Conservation (phyloP, 2,888 invertebrate genomes). For the Euzetes globulus region DNA sequence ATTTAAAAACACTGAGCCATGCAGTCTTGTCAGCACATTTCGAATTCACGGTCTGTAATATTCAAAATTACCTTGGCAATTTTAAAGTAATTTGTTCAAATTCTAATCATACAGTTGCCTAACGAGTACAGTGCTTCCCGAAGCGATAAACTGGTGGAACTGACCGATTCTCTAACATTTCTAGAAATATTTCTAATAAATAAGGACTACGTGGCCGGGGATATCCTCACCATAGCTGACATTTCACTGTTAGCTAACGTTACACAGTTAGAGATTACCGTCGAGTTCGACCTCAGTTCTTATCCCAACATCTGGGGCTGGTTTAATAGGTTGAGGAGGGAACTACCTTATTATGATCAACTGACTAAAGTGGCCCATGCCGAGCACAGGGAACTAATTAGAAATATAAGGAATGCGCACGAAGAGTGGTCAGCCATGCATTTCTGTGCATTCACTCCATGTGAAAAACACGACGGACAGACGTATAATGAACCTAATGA, state of each 20-base stretch:
- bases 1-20: constrained; percentile 46
- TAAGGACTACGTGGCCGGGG: constrained; percentile 30
- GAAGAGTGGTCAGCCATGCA: constrained; percentile 31
- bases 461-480: neutral
- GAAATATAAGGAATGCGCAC: constrained; percentile 20
- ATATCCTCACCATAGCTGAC: constrained; percentile 33
- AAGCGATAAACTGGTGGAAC: constrained; percentile 26
- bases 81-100: neutral
- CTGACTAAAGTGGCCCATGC: constrained; percentile 30
- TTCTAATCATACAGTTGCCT: constrained; percentile 56
- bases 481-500: neutral
- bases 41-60: constrained; percentile 46
- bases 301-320: constrained; percentile 32
- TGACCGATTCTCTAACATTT: constrained; percentile 28
- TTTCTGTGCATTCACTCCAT: constrained; percentile 27
- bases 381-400: constrained; percentile 24
- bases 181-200: constrained; percentile 33
- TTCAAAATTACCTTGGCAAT: constrained; percentile 60
- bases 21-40: constrained; percentile 32
- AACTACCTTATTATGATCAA: constrained; percentile 32
- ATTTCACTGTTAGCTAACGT: constrained; percentile 25
- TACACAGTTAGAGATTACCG: constrained; percentile 28
- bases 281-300: constrained; percentile 30
- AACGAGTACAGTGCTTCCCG: constrained; percentile 31
- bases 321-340: constrained; percentile 30